Evolutionary conservation across 2,888 invertebrate species (phyloP).

Genomic region (Endotricha flammealis): DNA sequence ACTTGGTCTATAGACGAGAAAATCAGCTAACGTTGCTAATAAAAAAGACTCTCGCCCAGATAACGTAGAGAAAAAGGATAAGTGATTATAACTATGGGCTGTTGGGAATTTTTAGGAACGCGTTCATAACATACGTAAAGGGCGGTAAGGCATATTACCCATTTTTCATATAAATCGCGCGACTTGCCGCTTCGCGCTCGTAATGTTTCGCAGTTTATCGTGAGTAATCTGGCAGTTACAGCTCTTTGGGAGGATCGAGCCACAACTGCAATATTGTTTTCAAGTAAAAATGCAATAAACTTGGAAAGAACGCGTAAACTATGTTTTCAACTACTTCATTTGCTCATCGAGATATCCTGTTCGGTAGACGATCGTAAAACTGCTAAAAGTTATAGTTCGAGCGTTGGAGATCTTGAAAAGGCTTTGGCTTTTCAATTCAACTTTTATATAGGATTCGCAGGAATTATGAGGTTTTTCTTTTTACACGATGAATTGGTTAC

Average conservation of each 20-base stretch:
- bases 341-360: slow-evolving; percentile 32
- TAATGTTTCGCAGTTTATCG: slow-evolving; percentile 59
- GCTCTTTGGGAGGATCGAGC: background rate
- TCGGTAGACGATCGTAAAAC: slow-evolving; percentile 37
- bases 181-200: slow-evolving; percentile 49
- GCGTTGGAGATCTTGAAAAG: background rate
- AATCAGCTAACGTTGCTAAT: no score
- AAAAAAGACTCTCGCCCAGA: no score
- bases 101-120: slow-evolving; percentile 6
- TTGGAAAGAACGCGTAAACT: slow-evolving; percentile 31
- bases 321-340: slow-evolving; percentile 45
- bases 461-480: no score
- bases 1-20: no score
- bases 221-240: slow-evolving; percentile 41
- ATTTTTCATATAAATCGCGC: slow-evolving; percentile 59
- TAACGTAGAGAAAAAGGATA: slow-evolving; percentile 18
- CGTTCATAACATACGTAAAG: slow-evolving; percentile 15
- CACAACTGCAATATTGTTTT: slow-evolving; percentile 30
- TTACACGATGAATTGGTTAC: no score
- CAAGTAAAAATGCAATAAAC: slow-evolving; percentile 49
- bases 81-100: slow-evolving; percentile 31
- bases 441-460: no score
- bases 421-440: background rate
- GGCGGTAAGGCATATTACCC: slow-evolving; percentile 45
- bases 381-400: slow-evolving; percentile 27